Conservation (phyloP, 1,140 invertebrate genomes). For the Teleogryllus occipitalis region DNA sequence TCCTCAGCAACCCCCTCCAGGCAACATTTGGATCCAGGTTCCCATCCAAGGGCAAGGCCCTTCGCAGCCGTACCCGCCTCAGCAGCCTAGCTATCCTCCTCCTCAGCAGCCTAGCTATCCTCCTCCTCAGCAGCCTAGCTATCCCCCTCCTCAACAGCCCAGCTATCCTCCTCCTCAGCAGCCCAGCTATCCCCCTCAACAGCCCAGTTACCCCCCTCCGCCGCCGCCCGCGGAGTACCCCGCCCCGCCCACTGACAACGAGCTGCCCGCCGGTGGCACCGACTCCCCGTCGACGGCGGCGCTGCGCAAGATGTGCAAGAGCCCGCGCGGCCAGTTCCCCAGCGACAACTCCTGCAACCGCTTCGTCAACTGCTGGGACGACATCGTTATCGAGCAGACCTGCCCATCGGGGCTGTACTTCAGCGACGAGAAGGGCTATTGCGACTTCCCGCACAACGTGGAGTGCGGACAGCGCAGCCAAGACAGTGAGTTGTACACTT, state of each 20-base stretch:
- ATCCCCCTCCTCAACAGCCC: slow-evolving; percentile 20
- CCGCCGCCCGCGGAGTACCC: slow-evolving; percentile 8
- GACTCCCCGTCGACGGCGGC: slow-evolving; percentile 24
- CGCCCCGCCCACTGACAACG: neutral
- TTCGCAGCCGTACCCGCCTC: slow-evolving; percentile 9
- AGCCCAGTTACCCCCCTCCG: slow-evolving; percentile 17
- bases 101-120: neutral
- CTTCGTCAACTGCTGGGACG: slow-evolving; percentile 65
- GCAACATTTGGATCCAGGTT: neutral
- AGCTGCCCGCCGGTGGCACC: neutral
- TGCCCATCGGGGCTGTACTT: slow-evolving; percentile 54
- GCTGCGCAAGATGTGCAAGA: slow-evolving; percentile 27
- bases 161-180: slow-evolving; percentile 21
- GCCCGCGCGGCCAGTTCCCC: slow-evolving; percentile 47
- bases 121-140: slow-evolving; percentile 8
- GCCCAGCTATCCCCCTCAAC: slow-evolving; percentile 15
- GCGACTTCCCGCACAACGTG: slow-evolving; percentile 54
- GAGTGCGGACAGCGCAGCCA: slow-evolving; percentile 39
- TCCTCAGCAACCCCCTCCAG: slow-evolving; percentile 15
- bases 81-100: neutral
- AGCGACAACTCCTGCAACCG: slow-evolving; percentile 48
- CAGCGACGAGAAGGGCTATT: slow-evolving; percentile 46
- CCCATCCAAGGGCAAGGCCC: slow-evolving; percentile 16
- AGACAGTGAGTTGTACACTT: slow-evolving; percentile 6
- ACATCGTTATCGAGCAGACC: slow-evolving; percentile 50